Base-by-base conservation (phyloP, 1,140 invertebrate genomes). In the Dermatophagoides farinae region DNA sequence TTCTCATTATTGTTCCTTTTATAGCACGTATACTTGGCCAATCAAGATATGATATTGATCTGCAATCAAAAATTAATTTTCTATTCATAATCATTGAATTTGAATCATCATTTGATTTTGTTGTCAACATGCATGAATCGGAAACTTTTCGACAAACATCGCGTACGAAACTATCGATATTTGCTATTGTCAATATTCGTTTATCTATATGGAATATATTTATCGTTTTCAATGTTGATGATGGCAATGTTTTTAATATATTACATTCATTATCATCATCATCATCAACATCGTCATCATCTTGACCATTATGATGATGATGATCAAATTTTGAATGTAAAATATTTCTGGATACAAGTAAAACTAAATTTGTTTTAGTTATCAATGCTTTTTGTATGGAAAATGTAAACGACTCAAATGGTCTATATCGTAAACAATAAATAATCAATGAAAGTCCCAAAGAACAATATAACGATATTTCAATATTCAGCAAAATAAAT, bases 1-100 rank as follows among this genome's bases (percentile, higher is more conserved):
- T 40, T 20, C 53, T 14, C 38, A 55, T 39, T 11, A 55, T 40
- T n/a, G 53, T 38, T 44, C 14, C 53, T 25, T 55, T 55, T 23
- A 55, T 31, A 11, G 23, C 25, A 12, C 53, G 53, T 44, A 55
- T 23, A 55, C 53, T 55, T n/a, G 53, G 25, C 53, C 53, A 55
- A 44, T 55, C 53, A 23, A 55, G 38, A 25, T 55, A 55, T 11
- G 38, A n/a, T 4, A 55, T 20, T 5, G 12, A n/a, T n/a, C 53
- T 5, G 14, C 53, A 55, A 44, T 55, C 53, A 38, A 55, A 55
- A 2, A 55, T 22, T 23, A 55, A 44, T 55, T 31, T 39, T 50
- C 4, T 23, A 5, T 18, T 11, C 12, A 25, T 50, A 14, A 2
- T 14, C 41, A 43, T 50, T 18, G 18, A 18, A 14, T n/a, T 54